phyloP scores from a whole-genome alignment of 2,888 invertebrate species.

The Lissonota sp. region DNA sequence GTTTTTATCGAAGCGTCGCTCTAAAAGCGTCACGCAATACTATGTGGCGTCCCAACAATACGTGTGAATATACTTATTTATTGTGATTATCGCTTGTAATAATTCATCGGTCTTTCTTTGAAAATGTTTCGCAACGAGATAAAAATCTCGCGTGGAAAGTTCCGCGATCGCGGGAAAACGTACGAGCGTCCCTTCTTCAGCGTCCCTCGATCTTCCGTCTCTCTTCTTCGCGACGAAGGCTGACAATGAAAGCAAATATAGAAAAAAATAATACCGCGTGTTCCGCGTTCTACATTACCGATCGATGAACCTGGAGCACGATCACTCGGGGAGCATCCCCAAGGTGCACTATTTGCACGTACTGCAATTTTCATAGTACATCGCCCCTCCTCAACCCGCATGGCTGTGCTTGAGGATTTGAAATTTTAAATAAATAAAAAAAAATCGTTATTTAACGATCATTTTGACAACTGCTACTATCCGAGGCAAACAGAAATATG shows the following conservation, averaged over 20 bases:
- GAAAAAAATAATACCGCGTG: neutral
- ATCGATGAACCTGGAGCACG: constrained; percentile 21
- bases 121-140: neutral
- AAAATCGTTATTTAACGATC: neutral
- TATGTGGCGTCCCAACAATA: neutral
- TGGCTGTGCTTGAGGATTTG: neutral
- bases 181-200: constrained; percentile 7
- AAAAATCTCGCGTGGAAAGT: too few species aligned
- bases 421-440: constrained; percentile 7
- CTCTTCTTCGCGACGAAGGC: constrained; percentile 18
- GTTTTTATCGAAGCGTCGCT: neutral
- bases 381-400: neutral
- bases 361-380: neutral
- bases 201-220: constrained; percentile 3
- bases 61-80: neutral
- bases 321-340: constrained; percentile 27
- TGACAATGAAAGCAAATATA: neutral
- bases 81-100: constrained; percentile 5
- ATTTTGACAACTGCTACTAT: neutral
- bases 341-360: constrained; percentile 29
- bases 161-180: neutral
- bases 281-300: neutral
- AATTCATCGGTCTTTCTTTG: too few species aligned
- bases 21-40: neutral
- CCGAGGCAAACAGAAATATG: constrained; percentile 11